Evolutionary conservation across 2,113 vertebrate genomes (phyloP), one percentile per base, ranked within the genome.

Genomic region (Typhlomys cinereus): DNA sequence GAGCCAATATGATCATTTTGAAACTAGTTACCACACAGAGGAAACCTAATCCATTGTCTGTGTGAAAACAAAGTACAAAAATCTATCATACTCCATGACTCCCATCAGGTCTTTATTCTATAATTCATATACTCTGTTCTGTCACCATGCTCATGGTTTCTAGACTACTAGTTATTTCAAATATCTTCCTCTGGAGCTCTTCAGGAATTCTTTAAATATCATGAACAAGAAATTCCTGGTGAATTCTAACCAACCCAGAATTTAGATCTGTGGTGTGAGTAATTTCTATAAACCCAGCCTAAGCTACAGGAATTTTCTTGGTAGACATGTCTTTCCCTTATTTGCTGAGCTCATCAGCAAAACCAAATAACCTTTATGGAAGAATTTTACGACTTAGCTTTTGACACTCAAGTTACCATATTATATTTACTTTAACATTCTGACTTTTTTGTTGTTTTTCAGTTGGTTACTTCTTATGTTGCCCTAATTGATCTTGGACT

Each of bases 221-320:
- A 36, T 78, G 79, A 91, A 61, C 20, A 87, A 70, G 85, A 61
- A 81, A 81, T 78, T 85, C 21, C 67, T 78, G 25, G 25, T 78
- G 69, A 89, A 46, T 78, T 92, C 85, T 94, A 76, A 94, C 73
- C 84, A 89, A 62, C 81, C 85, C 64, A 84, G 70, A 94, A 80
- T 61, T 87, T 23, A 78, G 23, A 18, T 36, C 21, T 52, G 84
- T 50, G 36, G 59, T 54, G 73, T 75, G 86, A 34, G 80, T 23
- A 54, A 71, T 67, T 87, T 73, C 76, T 84, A 8, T 78, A 91
- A 95, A 91, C 59, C 50, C 52, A 79, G 27, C 1, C 36, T 74
- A 82, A 90, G 81, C 57, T 85, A 78, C 50, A 57, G 73, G n/a
- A 52, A n/a, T 23, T 93, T 82, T 92, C 57, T 71, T 76, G 52